Evolutionary conservation across 2,888 invertebrate genomes (phyloP).

Genomic region (Sinentomon sp.): DNA sequence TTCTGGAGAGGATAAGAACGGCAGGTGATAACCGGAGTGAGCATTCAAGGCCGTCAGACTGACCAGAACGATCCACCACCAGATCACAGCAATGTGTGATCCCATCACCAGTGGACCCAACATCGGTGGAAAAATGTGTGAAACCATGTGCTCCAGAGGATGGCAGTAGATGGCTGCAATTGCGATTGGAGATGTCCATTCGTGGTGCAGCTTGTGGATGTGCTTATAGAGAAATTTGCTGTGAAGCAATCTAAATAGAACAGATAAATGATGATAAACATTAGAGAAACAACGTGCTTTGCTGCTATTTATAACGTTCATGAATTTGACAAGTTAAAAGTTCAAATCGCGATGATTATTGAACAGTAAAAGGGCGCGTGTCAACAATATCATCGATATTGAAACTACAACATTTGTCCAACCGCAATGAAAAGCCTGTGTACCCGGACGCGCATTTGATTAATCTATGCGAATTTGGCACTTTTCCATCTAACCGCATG

Average conservation of each 20-base stretch:
- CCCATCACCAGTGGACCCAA: constrained; percentile 35
- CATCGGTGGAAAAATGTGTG: constrained; percentile 45
- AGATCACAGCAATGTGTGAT: constrained; percentile 43
- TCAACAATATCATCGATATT: too few relatives aligned
- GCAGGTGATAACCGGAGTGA: constrained; percentile 61
- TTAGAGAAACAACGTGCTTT: background rate
- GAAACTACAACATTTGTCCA: too few relatives aligned
- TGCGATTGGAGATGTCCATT: constrained; percentile 68
- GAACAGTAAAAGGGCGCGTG: too few relatives aligned
- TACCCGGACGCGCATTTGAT: too few relatives aligned
- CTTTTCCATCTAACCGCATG: too few relatives aligned
- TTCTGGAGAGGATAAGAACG: constrained; percentile 57
- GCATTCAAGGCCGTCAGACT: constrained; percentile 47
- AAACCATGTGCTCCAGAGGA: constrained; percentile 41
- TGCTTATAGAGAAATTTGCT: constrained; percentile 42
- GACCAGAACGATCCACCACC: constrained; percentile 53
- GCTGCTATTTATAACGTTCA: too few relatives aligned
- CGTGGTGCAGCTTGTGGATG: constrained; percentile 62
- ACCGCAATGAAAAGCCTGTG: too few relatives aligned
- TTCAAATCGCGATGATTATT: too few relatives aligned
- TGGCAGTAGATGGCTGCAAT: constrained; percentile 52
- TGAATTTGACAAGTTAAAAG: background rate
- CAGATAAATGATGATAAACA: constrained; percentile 5
- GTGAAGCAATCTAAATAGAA: constrained; percentile 35
- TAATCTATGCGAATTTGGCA: too few relatives aligned